Conservation (phyloP, 2,888 invertebrate genomes). For the Mythimna albipuncta region DNA sequence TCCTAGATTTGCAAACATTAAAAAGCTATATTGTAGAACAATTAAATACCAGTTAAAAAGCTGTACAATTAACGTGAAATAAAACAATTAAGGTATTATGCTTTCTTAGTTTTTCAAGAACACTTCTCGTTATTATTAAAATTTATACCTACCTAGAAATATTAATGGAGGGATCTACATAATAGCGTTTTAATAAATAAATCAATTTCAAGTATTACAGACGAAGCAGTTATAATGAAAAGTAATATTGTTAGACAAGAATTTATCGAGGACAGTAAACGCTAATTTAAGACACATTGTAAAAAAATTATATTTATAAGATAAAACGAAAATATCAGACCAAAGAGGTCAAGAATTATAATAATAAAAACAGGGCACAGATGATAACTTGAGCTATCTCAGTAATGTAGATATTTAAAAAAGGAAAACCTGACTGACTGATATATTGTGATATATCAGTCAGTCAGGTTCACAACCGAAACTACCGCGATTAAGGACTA, state of each 20-base stretch:
- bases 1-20: conserved; percentile 8
- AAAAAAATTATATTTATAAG: background rate
- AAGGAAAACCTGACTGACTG: too few species aligned
- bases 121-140: conserved; percentile 15
- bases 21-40: conserved; percentile 6
- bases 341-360: background rate
- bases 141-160: conserved; percentile 18
- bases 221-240: conserved; percentile 8
- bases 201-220: background rate
- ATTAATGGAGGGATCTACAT: conserved; percentile 3
- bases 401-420: background rate
- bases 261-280: background rate
- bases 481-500: too few species aligned
- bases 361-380: background rate
- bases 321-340: background rate
- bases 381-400: background rate
- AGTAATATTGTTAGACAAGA: background rate
- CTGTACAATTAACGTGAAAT: conserved; percentile 44
- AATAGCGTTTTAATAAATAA: conserved; percentile 21
- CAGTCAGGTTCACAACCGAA: too few species aligned
- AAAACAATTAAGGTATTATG: conserved; percentile 49
- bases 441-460: too few species aligned
- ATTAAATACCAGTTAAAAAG: conserved; percentile 33
- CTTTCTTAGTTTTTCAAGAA: conserved; percentile 44
- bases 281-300: background rate